Evolutionary conservation across 1,140 invertebrate genomes (phyloP), one percentile per base, ranked within the genome.

Genomic region (Lepidurus arcticus): DNA sequence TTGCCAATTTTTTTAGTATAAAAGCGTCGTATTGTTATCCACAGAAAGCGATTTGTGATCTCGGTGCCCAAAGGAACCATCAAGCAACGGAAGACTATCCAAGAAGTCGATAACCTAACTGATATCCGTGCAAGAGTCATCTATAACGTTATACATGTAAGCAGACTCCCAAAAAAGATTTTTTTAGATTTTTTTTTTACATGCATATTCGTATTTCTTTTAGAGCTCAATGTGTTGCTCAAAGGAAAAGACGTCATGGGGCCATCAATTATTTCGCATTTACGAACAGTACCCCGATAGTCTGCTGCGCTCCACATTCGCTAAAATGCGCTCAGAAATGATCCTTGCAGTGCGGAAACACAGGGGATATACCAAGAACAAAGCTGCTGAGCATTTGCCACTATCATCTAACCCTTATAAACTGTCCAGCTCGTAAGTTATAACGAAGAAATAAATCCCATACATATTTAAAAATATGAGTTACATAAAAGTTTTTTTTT

Each of bases 201-300:
- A 34, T 34, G 34, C 34, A 34, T 34, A 4, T 34, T 34, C 34
- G 76, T 78, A 53, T 26, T 44, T 78, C 43, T 44, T 80, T 78
- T 88, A 91, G 80, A 90, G 90, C 81, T 88, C 90, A 0, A 85
- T 93, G 80, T 89, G 88, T 77, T 88, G 87, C 77, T 85, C 85
- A 24, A 86, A 87, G 34, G 89, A 92, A 80, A 88, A 89, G 81
- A 86, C 87, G 7, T 87, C 87, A 0, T 90, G 88, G 85, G 88
- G 88, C 1, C 88, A 89, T 81, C 90, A 91, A 45, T 83, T 92
- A n/a, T 91, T 91, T 79, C 88, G 89, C 80, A 87, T 92, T 42
- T 92, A 92, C 81, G 90, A 92, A 80, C 88, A 90, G 79, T 92
- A 90, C 84, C 87, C 89, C 0, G 90, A 92, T 77, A 85, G 84